Base-by-base conservation (phyloP, 2,113 vertebrate species). In the Toxostoma redivivum region DNA sequence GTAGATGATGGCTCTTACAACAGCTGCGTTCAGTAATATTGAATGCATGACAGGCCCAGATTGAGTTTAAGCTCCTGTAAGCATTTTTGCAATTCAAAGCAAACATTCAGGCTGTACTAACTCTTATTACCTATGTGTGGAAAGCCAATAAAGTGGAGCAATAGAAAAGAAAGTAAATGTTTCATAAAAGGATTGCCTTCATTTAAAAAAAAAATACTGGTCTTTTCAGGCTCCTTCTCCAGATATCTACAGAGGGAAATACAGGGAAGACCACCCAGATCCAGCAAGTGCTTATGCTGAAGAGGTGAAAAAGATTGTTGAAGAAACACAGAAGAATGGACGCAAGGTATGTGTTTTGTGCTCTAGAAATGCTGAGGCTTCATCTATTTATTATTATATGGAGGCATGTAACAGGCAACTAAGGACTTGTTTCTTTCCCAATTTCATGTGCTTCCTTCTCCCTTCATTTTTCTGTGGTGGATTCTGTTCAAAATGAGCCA, bases 191-290 rank as follows among this genome's bases (percentile, higher is more conserved):
- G 38, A 74, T 51, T 30, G 3, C 7, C 61, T 82, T 88, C 7
- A 51, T 51, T 10, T 5, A 50, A 25, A 25, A 50, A 27, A 50
- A 28, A 28, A 51, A 50, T n/a, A n/a, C n/a, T 81, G 58, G 7
- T 94, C n/a, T 48, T 94, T 97, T 80, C 93, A 99, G 99, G 99
- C 99, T 97, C 98, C 98, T 65, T 98, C 98, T 94, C 99, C 99
- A 95, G 99, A 99, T 94, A 98, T 98, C 72, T 99, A 99, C 97
- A 98, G 99, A 97, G 99, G 99, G n/a, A 99, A 98, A 97, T 99
- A 99, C 23, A 98, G 98, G 77, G 98, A 98, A 42, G 98, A 99
- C 69, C 98, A 99, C 50, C 94, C 96, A 22, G 98, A 99, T 71
- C 98, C 99, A 31, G 98, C 98, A 45, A 95, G 95, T 27, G 99